Conservation (phyloP, 2,888 invertebrate species). For the Sarcophaga caerulescens region DNA sequence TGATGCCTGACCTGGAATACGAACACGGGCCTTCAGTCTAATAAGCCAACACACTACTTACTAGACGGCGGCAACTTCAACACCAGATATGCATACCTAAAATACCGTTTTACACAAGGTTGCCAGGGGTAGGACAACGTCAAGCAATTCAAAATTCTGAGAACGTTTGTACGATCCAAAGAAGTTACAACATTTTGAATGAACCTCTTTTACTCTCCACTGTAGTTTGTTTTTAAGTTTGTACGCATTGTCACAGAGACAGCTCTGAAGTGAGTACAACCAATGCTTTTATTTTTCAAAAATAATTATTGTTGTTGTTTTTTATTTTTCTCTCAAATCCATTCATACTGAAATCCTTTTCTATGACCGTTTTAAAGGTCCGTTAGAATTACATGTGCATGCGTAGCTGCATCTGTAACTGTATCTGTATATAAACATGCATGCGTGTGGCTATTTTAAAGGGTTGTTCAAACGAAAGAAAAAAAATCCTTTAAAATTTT, state of each 20-base stretch:
- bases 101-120: too few relatives aligned
- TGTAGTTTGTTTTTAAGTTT: neutral
- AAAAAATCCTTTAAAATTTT: constrained; percentile 50
- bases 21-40: too few relatives aligned
- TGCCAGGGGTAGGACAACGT: too few relatives aligned
- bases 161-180: too few relatives aligned
- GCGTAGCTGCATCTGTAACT: neutral
- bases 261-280: neutral
- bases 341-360: neutral
- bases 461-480: constrained; percentile 41
- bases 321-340: constrained; percentile 2
- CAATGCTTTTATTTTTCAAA: neutral
- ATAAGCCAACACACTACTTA: too few relatives aligned
- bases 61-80: too few relatives aligned
- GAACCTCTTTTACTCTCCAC: neutral
- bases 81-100: too few relatives aligned
- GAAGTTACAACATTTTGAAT: neutral
- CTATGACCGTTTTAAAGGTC: constrained; percentile 17
- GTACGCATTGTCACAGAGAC: too few relatives aligned
- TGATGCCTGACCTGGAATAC: too few relatives aligned
- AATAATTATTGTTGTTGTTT: neutral
- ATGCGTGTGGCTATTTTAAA: constrained; percentile 33
- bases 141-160: too few relatives aligned
- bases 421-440: neutral
- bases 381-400: constrained; percentile 2